These are phyloP conservation scores for Prinia subflava DNA, from an alignment of 2,113 vertebrate species.

Conservation along the genomic window DNA sequence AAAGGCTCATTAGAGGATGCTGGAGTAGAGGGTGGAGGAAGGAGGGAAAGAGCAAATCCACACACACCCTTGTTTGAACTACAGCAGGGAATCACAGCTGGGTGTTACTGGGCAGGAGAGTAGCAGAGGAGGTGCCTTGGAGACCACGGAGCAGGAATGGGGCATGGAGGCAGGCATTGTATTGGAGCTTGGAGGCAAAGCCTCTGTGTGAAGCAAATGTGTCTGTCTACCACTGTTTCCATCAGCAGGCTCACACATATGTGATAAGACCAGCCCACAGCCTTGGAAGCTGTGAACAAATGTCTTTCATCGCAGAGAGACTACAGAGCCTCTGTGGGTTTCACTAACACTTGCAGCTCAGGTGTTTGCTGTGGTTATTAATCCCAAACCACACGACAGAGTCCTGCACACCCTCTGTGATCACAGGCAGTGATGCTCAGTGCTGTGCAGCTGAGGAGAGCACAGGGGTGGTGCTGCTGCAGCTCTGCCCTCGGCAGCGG, in stretches of 20 bases:
- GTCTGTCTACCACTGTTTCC: background rate
- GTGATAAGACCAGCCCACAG: background rate
- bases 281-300: background rate
- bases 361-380: background rate
- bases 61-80: background rate
- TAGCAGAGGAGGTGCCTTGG: background rate
- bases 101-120: background rate
- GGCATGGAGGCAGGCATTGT: background rate
- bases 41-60: background rate
- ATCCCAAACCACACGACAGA: background rate
- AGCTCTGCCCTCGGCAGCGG: background rate
- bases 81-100: background rate
- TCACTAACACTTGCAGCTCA: background rate
- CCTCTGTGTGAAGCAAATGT: background rate
- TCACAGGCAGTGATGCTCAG: background rate
- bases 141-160: rapidly evolving
- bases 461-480: background rate
- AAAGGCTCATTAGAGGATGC: background rate
- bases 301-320: background rate
- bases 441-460: background rate
- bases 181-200: background rate
- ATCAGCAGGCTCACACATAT: background rate
- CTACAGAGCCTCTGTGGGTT: background rate
- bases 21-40: background rate
- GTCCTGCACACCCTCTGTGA: background rate